Percentiles rank a stretch among this genome's conserved stretches.
Evolutionary conservation across 2,888 invertebrate genomes (phyloP).

Genomic region (Congeria kusceri): DNA sequence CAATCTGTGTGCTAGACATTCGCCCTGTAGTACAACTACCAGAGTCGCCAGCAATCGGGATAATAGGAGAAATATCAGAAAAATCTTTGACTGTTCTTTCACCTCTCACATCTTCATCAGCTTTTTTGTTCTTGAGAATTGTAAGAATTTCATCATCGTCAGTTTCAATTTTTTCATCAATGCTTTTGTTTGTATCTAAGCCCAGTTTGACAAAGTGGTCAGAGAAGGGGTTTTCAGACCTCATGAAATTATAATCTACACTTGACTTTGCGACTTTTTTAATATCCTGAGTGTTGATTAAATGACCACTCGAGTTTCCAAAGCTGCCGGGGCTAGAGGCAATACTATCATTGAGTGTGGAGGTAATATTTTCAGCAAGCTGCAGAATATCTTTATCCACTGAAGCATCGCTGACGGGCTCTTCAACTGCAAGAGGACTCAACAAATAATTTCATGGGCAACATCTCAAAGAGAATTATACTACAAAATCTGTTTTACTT

Average conservation of each 20-base stretch:
- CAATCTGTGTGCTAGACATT: too few species aligned
- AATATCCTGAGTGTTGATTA: conserved; percentile 46
- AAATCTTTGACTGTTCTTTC: neutral
- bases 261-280: conserved; percentile 9
- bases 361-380: conserved; percentile 52
- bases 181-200: neutral
- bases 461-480: too few species aligned
- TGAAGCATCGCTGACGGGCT: conserved; percentile 34
- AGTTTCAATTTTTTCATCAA: neutral
- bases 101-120: neutral
- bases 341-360: conserved; percentile 21
- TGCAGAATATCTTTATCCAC: conserved; percentile 48
- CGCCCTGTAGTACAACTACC: too few species aligned
- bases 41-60: too few species aligned
- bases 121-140: neutral
- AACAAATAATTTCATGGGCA: neutral
- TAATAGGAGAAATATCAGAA: too few species aligned
- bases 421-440: neutral
- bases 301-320: conserved; percentile 50
- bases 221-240: too few species aligned
- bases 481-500: too few species aligned
- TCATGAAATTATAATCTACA: conserved; percentile 4
- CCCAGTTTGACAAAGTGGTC: too few species aligned
- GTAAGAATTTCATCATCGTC: neutral
- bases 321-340: conserved; percentile 15